A percentile compares a stretch with the other conserved stretches of the same genome.
Evolutionary conservation across 2,888 invertebrate genomes (phyloP).

Genomic region (Ernsta delagoae): DNA sequence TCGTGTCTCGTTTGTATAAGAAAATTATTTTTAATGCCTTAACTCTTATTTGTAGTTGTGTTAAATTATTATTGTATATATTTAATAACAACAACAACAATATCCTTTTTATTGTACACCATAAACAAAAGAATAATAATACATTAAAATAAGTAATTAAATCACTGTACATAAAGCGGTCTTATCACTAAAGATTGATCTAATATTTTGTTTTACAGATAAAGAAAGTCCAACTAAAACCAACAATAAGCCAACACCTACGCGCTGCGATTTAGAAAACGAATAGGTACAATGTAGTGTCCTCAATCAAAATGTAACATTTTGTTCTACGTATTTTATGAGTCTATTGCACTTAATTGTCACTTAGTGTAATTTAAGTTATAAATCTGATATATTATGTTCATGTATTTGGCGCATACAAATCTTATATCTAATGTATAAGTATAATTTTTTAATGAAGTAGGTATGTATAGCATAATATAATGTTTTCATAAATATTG

Average conservation of each 20-base stretch:
- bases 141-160: no score
- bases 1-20: no score
- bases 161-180: no score
- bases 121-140: no score
- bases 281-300: not conserved
- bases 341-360: not conserved
- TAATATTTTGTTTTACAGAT: not conserved
- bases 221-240: not conserved
- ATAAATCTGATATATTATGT: not conserved
- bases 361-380: constrained; percentile 1
- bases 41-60: no score
- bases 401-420: constrained; percentile 23
- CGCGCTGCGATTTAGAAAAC: constrained; percentile 9
- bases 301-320: not conserved
- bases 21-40: no score
- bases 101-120: no score
- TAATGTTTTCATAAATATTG: not conserved
- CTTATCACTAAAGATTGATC: no score
- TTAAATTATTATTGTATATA: no score
- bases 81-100: no score
- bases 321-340: not conserved
- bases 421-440: constrained; percentile 14
- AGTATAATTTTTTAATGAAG: constrained; percentile 5
- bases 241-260: not conserved
- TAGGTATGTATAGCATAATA: not conserved